Base-by-base conservation (phyloP, 2,797 vertebrate genomes). In the Australoheros facetus region DNA sequence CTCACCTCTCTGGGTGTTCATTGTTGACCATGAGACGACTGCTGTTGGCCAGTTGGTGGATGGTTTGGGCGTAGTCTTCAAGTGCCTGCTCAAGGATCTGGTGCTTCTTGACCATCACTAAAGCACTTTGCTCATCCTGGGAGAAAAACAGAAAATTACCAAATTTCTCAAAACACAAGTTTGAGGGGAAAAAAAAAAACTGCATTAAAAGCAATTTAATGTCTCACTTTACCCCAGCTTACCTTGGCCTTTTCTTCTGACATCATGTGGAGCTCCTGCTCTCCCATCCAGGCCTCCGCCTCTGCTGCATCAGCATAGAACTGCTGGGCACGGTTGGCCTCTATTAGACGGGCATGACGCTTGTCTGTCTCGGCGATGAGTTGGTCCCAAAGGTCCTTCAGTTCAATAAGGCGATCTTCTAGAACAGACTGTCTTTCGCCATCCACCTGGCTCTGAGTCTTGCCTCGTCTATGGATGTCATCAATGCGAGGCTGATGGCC, bases 221-320 rank as follows among this genome's bases (percentile, higher is more conserved):
- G 2, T 55, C 11, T 73, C 1, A 21, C 57, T 80, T 39, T 37
- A 8, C 45, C 42, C 32, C 0, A 0, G 34, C 91, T 55, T 84
- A 98, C 97, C 97, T 98, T 99, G 28, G 97, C 98, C 82, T 98
- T 98, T 90, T 99, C 98, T 84, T 98, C 97, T 3, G 97, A 96
- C 96, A 99, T 97, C 97, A 99, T 98, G 88, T 99, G 97, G n/a
- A 99, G 90, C 90, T 98, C 98, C 88, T 98, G 97, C 87, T 99
- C 97, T 1, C 98, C 97, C 98, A 98, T 98, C 98, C 98, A 99
- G 55, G 97, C 98, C 88, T 98, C 97, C 0, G 97, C 97, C 84
- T 98, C 98, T 0, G 97, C 97, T 0, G 95, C 97, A 12, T 99
- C 98, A 0, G 97, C 84, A 60, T 98, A 97, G 94, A 98, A 98